Evolutionary conservation across 2,797 vertebrate species (phyloP).

Genomic region (Hippopotamyrus pictus): DNA sequence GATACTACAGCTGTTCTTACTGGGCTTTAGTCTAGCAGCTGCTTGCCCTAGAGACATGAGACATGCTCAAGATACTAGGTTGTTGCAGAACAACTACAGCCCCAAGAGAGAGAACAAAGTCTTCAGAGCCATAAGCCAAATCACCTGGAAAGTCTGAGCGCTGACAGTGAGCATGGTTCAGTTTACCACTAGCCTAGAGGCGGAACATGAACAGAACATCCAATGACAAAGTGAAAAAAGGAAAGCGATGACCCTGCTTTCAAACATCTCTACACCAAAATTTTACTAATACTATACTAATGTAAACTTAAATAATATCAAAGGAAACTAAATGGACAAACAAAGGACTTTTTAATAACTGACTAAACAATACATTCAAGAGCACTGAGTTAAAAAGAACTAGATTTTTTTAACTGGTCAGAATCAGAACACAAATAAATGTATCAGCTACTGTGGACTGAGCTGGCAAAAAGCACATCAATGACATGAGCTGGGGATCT

Average conservation of each 20-base stretch:
- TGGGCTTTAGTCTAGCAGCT: neutral
- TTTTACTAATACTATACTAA: neutral
- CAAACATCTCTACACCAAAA: neutral
- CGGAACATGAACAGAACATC: neutral
- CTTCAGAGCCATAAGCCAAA: neutral
- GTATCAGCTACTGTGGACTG: neutral
- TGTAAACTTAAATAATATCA: neutral
- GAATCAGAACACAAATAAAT: neutral
- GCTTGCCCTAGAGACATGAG: neutral
- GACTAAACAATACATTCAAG: neutral
- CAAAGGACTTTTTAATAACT: neutral
- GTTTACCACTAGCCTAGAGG: neutral
- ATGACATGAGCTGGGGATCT: neutral
- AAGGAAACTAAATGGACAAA: neutral
- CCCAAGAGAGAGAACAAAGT: neutral
- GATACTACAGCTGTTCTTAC: neutral
- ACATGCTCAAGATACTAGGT: neutral
- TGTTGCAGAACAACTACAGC: neutral
- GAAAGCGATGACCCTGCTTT: neutral
- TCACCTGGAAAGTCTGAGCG: neutral
- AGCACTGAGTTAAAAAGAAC: neutral
- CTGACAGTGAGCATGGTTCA: neutral
- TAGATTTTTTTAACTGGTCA: neutral
- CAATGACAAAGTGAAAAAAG: neutral
- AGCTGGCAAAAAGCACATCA: neutral